Percentiles rank a stretch among this genome's conserved stretches.
phyloP scores from a whole-genome alignment of 2,113 vertebrate species.

The Chlorocebus sabaeus region DNA sequence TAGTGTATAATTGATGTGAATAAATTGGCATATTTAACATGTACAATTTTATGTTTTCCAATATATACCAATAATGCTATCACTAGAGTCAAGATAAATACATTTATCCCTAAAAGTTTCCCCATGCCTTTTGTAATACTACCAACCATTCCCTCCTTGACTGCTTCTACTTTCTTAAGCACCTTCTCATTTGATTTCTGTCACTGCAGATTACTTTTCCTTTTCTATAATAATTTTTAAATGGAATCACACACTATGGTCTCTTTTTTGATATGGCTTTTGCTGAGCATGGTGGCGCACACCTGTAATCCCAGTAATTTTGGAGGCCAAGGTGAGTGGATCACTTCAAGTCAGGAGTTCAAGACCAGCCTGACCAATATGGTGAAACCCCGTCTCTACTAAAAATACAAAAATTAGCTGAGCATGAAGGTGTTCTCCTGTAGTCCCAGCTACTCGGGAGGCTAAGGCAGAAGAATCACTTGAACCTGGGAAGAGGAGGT shows the following conservation, averaged over 20 bases:
- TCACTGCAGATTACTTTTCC: not conserved
- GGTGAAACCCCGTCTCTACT: no score
- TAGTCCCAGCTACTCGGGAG: no score
- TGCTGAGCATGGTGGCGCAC: no score
- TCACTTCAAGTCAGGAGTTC: no score
- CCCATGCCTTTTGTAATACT: not conserved
- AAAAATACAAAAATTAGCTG: no score
- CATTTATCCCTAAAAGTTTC: not conserved
- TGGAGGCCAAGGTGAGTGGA: no score
- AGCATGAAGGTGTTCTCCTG: no score
- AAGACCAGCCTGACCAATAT: no score
- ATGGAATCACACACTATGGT: not conserved
- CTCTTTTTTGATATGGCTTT: no score
- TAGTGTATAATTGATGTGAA: not conserved
- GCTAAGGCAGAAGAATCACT: no score
- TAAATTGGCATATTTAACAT: not conserved
- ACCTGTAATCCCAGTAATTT: no score
- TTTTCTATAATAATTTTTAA: not conserved
- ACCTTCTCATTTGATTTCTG: not conserved
- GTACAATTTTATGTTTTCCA: not conserved
- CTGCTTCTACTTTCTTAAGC: not conserved
- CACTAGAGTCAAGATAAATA: not conserved
- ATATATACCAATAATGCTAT: not conserved
- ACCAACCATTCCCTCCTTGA: not conserved
- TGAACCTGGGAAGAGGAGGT: no score